phyloP scores from a whole-genome alignment of 2,113 vertebrate genomes.

The Psittacus erithacus region DNA sequence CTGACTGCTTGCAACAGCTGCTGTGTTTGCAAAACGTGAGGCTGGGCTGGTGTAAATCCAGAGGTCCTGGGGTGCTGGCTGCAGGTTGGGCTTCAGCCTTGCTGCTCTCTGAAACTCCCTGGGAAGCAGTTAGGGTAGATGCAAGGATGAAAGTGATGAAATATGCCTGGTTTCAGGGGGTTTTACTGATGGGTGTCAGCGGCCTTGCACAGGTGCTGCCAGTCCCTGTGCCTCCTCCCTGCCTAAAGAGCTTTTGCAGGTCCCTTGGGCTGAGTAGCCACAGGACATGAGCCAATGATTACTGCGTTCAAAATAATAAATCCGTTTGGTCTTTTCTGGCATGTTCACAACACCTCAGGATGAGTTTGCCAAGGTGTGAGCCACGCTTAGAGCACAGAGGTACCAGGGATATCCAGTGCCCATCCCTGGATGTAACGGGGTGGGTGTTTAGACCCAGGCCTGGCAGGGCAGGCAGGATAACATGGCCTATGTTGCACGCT shows the following conservation, averaged over 20 bases:
- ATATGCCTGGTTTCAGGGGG: neutral
- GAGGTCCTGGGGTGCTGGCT: neutral
- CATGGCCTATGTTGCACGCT: accelerated
- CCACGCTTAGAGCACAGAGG: neutral
- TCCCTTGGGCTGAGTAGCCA: neutral
- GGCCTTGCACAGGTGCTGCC: neutral
- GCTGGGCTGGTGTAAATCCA: neutral
- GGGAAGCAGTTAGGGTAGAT: neutral
- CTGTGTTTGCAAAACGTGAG: neutral
- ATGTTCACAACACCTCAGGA: neutral
- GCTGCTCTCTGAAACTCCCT: neutral
- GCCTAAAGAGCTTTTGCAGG: neutral
- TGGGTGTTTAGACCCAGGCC: neutral
- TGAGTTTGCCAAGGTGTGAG: neutral
- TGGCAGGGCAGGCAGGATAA: neutral
- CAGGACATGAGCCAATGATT: neutral
- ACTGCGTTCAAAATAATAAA: neutral
- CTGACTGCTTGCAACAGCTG: neutral
- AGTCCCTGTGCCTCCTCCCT: neutral
- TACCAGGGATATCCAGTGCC: neutral
- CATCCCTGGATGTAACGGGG: neutral
- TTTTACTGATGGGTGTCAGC: neutral
- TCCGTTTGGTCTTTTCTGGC: neutral
- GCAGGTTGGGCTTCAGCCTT: neutral
- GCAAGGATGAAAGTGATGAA: neutral